A percentile compares a stretch with the other conserved stretches of the same genome.
Conservation (phyloP, 2,888 invertebrate species). For the Gasteruption jaculator region DNA sequence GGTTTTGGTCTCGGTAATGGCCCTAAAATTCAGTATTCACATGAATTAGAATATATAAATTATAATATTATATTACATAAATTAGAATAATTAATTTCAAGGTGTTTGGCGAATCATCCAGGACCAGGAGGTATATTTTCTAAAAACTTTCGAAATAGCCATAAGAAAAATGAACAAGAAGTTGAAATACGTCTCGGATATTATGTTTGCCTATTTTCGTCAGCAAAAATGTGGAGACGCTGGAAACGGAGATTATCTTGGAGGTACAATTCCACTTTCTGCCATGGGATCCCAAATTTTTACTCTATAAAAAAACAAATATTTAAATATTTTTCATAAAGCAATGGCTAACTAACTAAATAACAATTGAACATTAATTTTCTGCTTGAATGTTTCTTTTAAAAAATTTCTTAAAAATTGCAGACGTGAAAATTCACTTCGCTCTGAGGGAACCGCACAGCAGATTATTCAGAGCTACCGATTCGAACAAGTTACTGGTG, state of each 20-base stretch:
- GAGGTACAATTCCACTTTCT: too few relatives aligned
- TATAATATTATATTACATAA: conserved; percentile 1
- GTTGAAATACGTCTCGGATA: conserved; percentile 58
- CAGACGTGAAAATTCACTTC: conserved; percentile 48
- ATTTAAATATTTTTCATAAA: too few relatives aligned
- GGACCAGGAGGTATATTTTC: conserved; percentile 62
- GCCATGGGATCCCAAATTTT: conserved; percentile 10
- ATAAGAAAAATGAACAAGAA: conserved; percentile 53
- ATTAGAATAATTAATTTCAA: conserved; percentile 18
- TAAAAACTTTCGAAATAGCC: conserved; percentile 62
- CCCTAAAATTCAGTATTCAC: conserved; percentile 11
- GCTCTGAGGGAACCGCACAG: conserved; percentile 45
- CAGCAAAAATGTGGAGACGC: conserved; percentile 52
- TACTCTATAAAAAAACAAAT: conserved; percentile 4
- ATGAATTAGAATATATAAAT: conserved; percentile 1
- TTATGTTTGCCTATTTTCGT: conserved; percentile 65
- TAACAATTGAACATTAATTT: too few relatives aligned
- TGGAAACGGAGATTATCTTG: conserved; percentile 51
- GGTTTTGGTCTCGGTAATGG: conserved; percentile 56
- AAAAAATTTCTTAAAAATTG: background rate
- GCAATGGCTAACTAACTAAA: too few relatives aligned
- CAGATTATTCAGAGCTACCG: conserved; percentile 36
- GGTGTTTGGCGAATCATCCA: conserved; percentile 64
- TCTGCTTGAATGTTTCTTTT: too few relatives aligned
- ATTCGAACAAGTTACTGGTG: conserved; percentile 53